Percentiles rank a stretch among this genome's conserved stretches.
These are phyloP conservation scores for Lutra lutra DNA, from an alignment of 2,797 vertebrate species.

Conservation along the genomic window DNA sequence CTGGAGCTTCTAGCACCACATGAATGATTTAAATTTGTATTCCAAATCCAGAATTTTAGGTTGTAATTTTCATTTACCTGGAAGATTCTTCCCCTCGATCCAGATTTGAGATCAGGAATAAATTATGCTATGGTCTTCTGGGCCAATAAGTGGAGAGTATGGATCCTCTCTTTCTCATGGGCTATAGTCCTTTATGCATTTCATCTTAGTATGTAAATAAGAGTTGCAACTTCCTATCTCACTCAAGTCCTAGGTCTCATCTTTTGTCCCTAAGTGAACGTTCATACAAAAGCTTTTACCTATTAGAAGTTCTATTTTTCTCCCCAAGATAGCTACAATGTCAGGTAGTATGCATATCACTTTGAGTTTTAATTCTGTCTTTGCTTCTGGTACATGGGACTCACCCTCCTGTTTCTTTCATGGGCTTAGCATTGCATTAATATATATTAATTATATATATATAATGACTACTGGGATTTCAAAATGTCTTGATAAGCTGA, in stretches of 20 bases:
- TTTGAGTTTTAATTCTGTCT: not conserved
- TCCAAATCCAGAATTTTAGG: not conserved
- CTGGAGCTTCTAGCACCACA: not conserved
- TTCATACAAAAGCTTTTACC: not conserved
- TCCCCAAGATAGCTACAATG: not conserved
- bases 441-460: too few relatives aligned
- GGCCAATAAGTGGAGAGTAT: not conserved
- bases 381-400: not conserved
- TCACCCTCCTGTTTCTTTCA: not conserved
- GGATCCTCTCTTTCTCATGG: not conserved
- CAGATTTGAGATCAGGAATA: not conserved
- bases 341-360: not conserved
- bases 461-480: not conserved
- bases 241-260: not conserved
- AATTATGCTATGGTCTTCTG: not conserved
- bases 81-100: not conserved
- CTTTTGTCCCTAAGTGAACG: not conserved
- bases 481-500: constrained; percentile 5
- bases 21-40: not conserved
- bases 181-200: not conserved
- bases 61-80: not conserved
- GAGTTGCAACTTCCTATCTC: not conserved
- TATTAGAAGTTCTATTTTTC: not conserved
- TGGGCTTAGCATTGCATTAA: not conserved
- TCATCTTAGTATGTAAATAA: constrained; percentile 9